These are phyloP conservation scores for Latrodectus geometricus DNA, from an alignment of 1,140 invertebrate genomes.

Conservation along the genomic window DNA sequence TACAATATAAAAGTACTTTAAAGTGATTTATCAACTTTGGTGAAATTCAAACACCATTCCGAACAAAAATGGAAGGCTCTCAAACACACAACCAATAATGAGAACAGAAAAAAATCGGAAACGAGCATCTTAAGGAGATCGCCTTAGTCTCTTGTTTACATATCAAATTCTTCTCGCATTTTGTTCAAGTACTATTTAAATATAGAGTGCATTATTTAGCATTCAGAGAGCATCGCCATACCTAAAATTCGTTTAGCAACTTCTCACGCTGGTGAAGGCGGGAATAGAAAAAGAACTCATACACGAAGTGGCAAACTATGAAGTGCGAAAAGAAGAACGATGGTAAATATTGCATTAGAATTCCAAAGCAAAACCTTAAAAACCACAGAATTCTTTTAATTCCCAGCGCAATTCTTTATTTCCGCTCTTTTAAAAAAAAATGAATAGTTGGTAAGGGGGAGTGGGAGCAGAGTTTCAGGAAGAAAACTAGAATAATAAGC, in stretches of 20 bases:
- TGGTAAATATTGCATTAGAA: slow-evolving; percentile 45
- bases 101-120: no score
- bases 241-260: slow-evolving; percentile 45
- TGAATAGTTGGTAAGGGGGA: no score
- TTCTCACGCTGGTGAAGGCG: not conserved
- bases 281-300: not conserved
- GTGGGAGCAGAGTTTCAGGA: not conserved
- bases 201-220: slow-evolving; percentile 25
- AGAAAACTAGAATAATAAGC: not conserved
- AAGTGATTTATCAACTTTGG: no score
- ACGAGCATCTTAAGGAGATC: no score
- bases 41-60: no score
- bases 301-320: not conserved
- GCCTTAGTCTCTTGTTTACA: slow-evolving; percentile 11
- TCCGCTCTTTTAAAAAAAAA: not conserved
- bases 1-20: no score
- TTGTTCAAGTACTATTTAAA: slow-evolving; percentile 39
- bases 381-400: slow-evolving; percentile 50
- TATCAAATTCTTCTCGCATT: slow-evolving; percentile 37
- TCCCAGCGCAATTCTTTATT: slow-evolving; percentile 24
- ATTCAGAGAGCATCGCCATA: slow-evolving; percentile 3
- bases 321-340: not conserved
- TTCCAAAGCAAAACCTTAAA: slow-evolving; percentile 44
- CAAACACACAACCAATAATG: no score
- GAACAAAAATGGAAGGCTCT: no score